Percentiles rank a stretch among this genome's conserved stretches.
Evolutionary conservation across 2,797 vertebrate species (phyloP).

Genomic region (Gouania willdenowi): DNA sequence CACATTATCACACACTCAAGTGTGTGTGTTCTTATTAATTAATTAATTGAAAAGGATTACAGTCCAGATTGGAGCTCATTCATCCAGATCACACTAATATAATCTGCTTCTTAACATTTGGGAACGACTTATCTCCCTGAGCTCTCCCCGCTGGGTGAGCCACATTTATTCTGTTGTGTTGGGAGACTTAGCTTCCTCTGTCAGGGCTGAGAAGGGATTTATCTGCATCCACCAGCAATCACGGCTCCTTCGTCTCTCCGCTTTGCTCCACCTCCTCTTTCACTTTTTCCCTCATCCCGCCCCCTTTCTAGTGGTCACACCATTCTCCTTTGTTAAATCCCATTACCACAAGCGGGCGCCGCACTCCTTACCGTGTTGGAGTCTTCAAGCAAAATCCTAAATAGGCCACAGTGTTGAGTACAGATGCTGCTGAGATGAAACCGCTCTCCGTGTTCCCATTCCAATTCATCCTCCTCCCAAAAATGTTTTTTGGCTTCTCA

Average conservation of each 20-base stretch:
- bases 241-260: conserved; percentile 43
- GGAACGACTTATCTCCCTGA: conserved; percentile 56
- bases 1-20: conserved; percentile 20
- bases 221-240: conserved; percentile 51
- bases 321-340: conserved; percentile 50
- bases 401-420: conserved; percentile 58
- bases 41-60: conserved; percentile 61
- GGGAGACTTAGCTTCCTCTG: conserved; percentile 45
- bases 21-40: conserved; percentile 44
- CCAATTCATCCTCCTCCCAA: conserved; percentile 18
- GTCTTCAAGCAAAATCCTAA: conserved; percentile 42
- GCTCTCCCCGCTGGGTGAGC: conserved; percentile 42
- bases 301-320: conserved; percentile 30
- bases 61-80: conserved; percentile 53
- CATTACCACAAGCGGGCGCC: conserved; percentile 39
- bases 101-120: conserved; percentile 65
- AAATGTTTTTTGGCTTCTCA: not conserved
- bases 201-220: conserved; percentile 42
- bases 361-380: conserved; percentile 4
- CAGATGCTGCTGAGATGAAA: conserved; percentile 53
- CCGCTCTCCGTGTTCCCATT: conserved; percentile 31
- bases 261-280: not conserved
- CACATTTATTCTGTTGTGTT: conserved; percentile 51
- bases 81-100: conserved; percentile 62
- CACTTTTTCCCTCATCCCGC: not conserved